These are phyloP conservation scores for Rhinolophus sinicus DNA, from an alignment of 2,113 vertebrate species.

Conservation along the genomic window DNA sequence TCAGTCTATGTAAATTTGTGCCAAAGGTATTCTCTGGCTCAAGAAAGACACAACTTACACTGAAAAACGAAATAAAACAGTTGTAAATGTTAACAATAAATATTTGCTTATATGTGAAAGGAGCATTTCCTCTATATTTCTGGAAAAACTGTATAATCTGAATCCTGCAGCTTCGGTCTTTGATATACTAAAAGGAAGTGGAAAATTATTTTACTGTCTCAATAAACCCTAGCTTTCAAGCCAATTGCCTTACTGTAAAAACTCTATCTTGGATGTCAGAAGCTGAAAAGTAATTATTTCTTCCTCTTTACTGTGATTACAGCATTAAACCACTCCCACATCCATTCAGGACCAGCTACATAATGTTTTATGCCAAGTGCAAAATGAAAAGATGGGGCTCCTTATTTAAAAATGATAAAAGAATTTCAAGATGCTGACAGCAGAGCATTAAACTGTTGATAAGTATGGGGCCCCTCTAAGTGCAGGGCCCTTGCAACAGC, in stretches of 20 bases:
- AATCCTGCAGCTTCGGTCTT: neutral
- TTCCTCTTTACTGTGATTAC: neutral
- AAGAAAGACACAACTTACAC: neutral
- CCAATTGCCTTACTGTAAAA: neutral
- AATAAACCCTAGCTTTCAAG: neutral
- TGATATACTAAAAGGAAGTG: neutral
- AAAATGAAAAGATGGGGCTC: neutral
- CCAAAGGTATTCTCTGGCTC: neutral
- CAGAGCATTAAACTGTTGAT: neutral
- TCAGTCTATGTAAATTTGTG: neutral
- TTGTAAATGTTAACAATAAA: neutral
- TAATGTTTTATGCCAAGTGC: neutral
- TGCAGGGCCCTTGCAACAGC: neutral
- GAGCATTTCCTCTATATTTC: neutral
- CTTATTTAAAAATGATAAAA: neutral
- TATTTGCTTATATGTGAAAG: neutral
- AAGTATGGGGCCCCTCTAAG: neutral
- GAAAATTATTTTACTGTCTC: slow-evolving; percentile 11
- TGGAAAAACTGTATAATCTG: neutral
- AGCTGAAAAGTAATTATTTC: neutral
- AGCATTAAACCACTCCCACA: neutral
- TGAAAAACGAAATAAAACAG: slow-evolving; percentile 17
- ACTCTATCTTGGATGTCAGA: neutral
- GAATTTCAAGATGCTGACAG: neutral
- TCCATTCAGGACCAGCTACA: neutral